phyloP scores from a whole-genome alignment of 2,888 invertebrate genomes.

The Lepidochitona cinerea region DNA sequence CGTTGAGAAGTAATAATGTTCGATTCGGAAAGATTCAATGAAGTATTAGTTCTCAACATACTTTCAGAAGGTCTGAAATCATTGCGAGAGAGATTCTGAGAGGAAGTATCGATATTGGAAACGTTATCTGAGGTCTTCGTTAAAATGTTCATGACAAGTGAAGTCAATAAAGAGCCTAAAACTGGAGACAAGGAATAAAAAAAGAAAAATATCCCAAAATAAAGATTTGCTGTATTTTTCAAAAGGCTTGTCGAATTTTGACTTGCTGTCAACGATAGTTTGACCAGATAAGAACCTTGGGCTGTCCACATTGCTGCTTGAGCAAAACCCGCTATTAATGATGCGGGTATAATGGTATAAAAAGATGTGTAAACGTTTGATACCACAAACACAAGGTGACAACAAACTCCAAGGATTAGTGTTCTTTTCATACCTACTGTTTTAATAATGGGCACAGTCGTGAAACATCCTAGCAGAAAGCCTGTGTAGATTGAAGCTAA shows the following conservation, averaged over 20 bases:
- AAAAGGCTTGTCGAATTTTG: background rate
- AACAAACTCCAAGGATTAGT: background rate
- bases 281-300: background rate
- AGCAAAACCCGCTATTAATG: background rate
- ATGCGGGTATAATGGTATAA: background rate
- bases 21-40: background rate
- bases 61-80: background rate
- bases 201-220: slow-evolving; percentile 4
- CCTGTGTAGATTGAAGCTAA: background rate
- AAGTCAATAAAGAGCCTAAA: slow-evolving; percentile 4
- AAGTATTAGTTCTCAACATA: background rate
- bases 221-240: background rate
- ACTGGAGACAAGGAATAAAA: background rate
- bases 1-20: background rate
- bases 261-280: background rate
- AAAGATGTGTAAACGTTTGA: background rate
- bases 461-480: background rate
- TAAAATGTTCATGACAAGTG: background rate
- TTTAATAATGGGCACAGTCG: background rate
- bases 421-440: background rate
- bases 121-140: background rate
- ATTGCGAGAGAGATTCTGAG: background rate
- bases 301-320: slow-evolving; percentile 3
- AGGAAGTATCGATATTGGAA: background rate
- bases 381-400: background rate